Percentiles rank a stretch among this genome's conserved stretches.
phyloP scores from a whole-genome alignment of 2,888 invertebrate species.

The Alsophila aescularia region DNA sequence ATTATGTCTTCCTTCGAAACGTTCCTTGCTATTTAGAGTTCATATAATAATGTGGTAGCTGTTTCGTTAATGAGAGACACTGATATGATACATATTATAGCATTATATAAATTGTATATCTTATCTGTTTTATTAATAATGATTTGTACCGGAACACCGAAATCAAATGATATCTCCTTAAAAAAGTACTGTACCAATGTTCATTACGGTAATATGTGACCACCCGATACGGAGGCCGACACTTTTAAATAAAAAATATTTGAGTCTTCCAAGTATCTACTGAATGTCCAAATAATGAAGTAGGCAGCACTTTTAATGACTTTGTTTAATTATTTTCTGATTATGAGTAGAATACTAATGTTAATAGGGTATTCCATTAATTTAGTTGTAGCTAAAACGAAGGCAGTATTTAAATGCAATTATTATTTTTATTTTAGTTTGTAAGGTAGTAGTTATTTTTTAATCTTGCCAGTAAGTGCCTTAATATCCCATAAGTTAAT shows the following conservation, averaged over 20 bases:
- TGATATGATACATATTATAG: neutral
- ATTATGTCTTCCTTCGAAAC: conserved; percentile 23
- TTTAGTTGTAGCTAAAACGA: conserved; percentile 12
- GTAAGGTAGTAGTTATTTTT: conserved; percentile 14
- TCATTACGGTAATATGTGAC: too few relatives aligned
- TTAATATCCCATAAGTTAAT: conserved; percentile 31
- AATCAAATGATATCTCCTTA: too few relatives aligned
- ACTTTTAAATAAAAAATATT: too few relatives aligned
- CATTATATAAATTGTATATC: neutral
- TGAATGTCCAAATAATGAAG: too few relatives aligned
- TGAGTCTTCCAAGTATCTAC: too few relatives aligned
- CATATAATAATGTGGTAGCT: conserved; percentile 10
- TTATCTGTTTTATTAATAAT: too few relatives aligned
- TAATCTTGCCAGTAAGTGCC: conserved; percentile 62
- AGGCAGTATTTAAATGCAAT: conserved; percentile 24
- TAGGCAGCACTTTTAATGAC: too few relatives aligned
- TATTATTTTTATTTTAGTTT: conserved; percentile 11
- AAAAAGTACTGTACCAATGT: too few relatives aligned
- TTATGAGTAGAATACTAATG: too few relatives aligned
- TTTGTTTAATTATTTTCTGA: too few relatives aligned
- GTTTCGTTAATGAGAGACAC: conserved; percentile 1
- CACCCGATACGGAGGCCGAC: too few relatives aligned
- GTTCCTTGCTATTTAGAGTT: neutral
- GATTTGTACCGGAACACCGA: too few relatives aligned
- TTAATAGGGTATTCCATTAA: neutral